These are phyloP conservation scores for Ennomos quercinarius DNA, from an alignment of 2,888 invertebrate genomes.

Conservation along the genomic window DNA sequence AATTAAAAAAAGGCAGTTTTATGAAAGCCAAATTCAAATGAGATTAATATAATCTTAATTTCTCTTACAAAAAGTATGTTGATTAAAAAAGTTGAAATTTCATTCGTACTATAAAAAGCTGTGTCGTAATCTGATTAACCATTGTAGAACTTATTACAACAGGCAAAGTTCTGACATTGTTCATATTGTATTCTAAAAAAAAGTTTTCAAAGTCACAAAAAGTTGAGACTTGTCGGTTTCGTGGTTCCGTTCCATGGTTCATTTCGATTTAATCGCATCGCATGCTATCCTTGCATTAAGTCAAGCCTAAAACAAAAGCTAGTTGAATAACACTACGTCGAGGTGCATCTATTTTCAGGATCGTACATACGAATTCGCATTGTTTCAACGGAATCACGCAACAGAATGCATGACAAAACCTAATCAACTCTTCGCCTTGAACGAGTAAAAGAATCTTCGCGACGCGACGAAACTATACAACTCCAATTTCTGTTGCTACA, in stretches of 20 bases:
- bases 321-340: constrained; percentile 30
- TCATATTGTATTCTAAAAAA: constrained; percentile 13
- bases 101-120: background rate
- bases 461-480: constrained; percentile 27
- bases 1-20: no score
- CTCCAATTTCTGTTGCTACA: constrained; percentile 24
- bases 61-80: no score
- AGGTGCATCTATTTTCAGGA: constrained; percentile 36
- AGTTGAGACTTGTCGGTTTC: constrained; percentile 3
- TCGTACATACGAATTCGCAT: constrained; percentile 32
- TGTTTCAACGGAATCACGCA: constrained; percentile 38
- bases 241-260: constrained; percentile 12
- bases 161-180: constrained; percentile 18
- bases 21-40: no score
- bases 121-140: constrained; percentile 8
- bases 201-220: constrained; percentile 27
- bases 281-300: constrained; percentile 25
- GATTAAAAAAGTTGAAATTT: background rate
- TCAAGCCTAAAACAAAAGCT: constrained; percentile 16
- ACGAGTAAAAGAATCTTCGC: constrained; percentile 25
- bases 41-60: no score
- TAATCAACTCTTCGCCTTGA: constrained; percentile 34
- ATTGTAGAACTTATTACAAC: constrained; percentile 23
- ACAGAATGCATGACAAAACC: constrained; percentile 39
- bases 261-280: constrained; percentile 25